Evolutionary conservation across 2,888 invertebrate species (phyloP).

Genomic region (Cerastis leucographa): DNA sequence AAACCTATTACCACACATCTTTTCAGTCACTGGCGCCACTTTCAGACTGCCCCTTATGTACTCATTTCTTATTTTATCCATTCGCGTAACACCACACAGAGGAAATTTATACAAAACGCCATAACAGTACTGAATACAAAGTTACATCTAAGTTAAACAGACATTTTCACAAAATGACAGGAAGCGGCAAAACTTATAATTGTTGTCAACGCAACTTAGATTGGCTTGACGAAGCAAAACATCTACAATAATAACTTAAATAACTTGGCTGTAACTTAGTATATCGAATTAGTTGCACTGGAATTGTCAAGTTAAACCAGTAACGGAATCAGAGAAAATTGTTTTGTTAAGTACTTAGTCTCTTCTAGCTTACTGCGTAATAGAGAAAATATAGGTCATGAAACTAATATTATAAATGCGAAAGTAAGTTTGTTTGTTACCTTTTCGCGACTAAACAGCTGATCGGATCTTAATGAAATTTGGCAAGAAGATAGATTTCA

Average conservation of each 20-base stretch:
- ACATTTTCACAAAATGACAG: constrained; percentile 75
- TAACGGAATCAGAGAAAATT: constrained; percentile 21
- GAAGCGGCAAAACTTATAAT: constrained; percentile 77
- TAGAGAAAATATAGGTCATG: constrained; percentile 37
- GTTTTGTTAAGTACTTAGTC: background rate
- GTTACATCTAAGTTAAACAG: constrained; percentile 68
- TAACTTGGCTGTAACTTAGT: constrained; percentile 75
- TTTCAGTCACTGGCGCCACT: too few relatives aligned
- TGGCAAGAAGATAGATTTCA: too few relatives aligned
- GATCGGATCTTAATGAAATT: too few relatives aligned
- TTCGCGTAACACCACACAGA: too few relatives aligned
- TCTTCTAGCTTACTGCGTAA: constrained; percentile 15
- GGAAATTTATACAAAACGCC: constrained; percentile 22
- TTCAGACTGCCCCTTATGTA: too few relatives aligned
- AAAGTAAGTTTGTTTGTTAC: too few relatives aligned
- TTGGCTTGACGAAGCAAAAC: constrained; percentile 79
- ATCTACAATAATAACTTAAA: constrained; percentile 76
- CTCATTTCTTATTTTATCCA: too few relatives aligned
- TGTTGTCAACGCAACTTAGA: constrained; percentile 82
- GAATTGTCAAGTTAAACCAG: constrained; percentile 46
- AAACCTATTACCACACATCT: too few relatives aligned
- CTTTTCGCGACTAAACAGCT: too few relatives aligned
- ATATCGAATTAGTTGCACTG: constrained; percentile 59
- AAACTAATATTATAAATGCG: too few relatives aligned
- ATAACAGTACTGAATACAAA: constrained; percentile 52